Evolutionary conservation across 2,113 vertebrate species (phyloP), one percentile per base, ranked within the genome.

Genomic region (Fregetta grallaria): DNA sequence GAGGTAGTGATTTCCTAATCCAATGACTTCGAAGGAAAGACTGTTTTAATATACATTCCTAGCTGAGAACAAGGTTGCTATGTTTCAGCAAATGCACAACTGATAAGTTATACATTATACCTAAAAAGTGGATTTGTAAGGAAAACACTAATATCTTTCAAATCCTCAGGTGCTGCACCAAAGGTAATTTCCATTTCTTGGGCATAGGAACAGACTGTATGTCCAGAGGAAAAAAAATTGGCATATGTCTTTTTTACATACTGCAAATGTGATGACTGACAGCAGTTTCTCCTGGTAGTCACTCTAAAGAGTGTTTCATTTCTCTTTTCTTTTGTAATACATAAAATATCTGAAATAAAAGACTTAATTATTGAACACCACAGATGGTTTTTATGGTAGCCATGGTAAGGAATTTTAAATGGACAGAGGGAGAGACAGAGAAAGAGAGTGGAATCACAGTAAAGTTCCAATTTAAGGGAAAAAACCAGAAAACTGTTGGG

Each of bases 111-210:
- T 66, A 92, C 85, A 71, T 71, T 63, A 88, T 30, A 89, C 50
- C 42, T 13, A 11, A 92, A 89, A 93, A 63, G 25, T 44, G 47
- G 38, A 77, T 93, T 96, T 92, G 25, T 86, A 92, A 95, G 78
- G 59, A 75, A 96, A 94, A 83, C 42, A 67, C 11, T 90, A 63
- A 71, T 70, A 75, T 38, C 13, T 95, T 92, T 83, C 78, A 82
- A 70, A 71, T 62, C 59, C 78, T 79, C 50, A 75, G 62, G 66
- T 71, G 73, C 53, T 83, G 18, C 44, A 92, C 58, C 79, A 83
- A 95, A 96, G 63, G 50, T 55, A 83, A 66, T 80, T 95, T 94
- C 92, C 82, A 81, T 91, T 97, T 97, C 93, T 93, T 90, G 71
- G 78, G 85, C 86, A 55, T 26, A 91, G 66, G 85, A 92, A 83